Evolutionary conservation across 1,140 invertebrate genomes (phyloP), one percentile per base, ranked within the genome.

Genomic region (Plutomurus gul): DNA sequence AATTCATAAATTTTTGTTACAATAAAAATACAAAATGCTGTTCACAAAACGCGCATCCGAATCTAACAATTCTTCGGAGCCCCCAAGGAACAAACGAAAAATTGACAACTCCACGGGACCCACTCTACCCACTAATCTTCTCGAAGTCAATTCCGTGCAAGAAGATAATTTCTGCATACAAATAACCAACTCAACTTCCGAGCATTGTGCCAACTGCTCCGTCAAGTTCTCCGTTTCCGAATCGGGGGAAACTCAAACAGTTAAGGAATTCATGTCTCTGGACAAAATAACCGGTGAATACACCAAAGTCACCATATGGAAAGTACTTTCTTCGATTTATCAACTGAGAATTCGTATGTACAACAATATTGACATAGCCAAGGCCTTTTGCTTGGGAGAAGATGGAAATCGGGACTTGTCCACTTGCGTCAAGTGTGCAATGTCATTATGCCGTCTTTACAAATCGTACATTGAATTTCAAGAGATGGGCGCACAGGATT

Each of bases 311-410:
- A 33, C 56, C 27, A 30, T 65, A 6, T 65, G 56, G 56, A 65
- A 36, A 18, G 56, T 30, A 7, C 30, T 65, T n/a, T 65, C 56
- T 0, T 25, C 36, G 0, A 65, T 65, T 33, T 65, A 65, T n/a
- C 56, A 65, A 65, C 18, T 65, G 13, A 16, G 56, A 16, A 65
- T 65, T 65, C 56, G 56, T 8, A 65, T 65, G 56, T 65, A 65
- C 56, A 65, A 65, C 56, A 65, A 65, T 7, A 65, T 65, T 33
- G 56, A 65, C 4, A 65, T 65, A 13, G 56, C 56, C 0, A 65
- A 25, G n/a, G 56, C 56, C 5, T 65, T 65, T 27, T 65, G 56
- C 16, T 8, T 65, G 27, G 56, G 56, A 0, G 56, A 65, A 65
- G 56, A 36, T 33, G 56, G 56, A 16, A 65, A 65, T 65, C 56